Evolutionary conservation across 2,113 vertebrate genomes (phyloP), one percentile per base, ranked within the genome.

Genomic region (Peromyscus maniculatus): DNA sequence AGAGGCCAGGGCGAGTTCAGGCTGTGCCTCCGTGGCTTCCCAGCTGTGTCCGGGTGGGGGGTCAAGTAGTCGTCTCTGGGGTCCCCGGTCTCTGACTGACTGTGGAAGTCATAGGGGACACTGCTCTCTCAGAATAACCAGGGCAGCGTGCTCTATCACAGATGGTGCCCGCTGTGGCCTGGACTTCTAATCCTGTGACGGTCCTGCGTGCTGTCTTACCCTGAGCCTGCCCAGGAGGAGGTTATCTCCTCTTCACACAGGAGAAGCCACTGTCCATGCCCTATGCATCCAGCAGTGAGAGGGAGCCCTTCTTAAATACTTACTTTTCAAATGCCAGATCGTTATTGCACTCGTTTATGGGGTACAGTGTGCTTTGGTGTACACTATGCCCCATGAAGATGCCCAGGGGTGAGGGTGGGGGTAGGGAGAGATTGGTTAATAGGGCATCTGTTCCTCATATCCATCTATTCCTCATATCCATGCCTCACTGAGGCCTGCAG

Each of bases 11-110:
- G 36, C 8, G 74, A 6, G 72, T 7, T 6, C 0, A 1, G 19
- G 52, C 52, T 2, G 3, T 0, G 0, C 16, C n/a, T 16, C 16
- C 39, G 49, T 11, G 16, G 64, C 62, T 17, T 36, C 8, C 3
- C 43, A 31, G 71, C 36, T 21, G 28, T 24, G 8, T 36, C 13
- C 49, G 1, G 22, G 39, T 7, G 7, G 3, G 26, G 64, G 26
- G n/a, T 80, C 26, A 5, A 46, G 52, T 21, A 1, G n/a, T 21
- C 57, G 33, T 59, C 0, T 1, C 28, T 46, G 24, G 55, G 62
- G 9, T 33, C 22, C 57, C 91, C 46, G 59, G 46, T 39, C 21
- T 77, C 92, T 83, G 0, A 22, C 49, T 55, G 59, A 94, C 67
- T 52, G 24, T 96, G 36, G 72, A 77, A 3, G 49, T 66, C 17